phyloP scores from a whole-genome alignment of 2,888 invertebrate species.

The Lasioglossum pauxillum region DNA sequence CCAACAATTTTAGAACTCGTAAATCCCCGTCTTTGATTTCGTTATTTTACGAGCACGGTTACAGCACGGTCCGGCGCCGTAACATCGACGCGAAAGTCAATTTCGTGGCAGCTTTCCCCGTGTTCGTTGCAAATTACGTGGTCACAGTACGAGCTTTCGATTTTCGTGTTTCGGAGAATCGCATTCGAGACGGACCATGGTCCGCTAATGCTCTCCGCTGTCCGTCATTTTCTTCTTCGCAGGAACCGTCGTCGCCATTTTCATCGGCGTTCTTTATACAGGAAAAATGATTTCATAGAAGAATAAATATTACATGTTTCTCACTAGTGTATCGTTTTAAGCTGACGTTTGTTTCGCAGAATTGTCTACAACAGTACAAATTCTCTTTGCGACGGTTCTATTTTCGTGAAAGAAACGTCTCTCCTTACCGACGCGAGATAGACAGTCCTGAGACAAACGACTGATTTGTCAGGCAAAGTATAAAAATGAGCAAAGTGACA shows the following conservation, averaged over 20 bases:
- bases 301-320: neutral
- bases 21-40: slow-evolving; percentile 65
- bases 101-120: neutral
- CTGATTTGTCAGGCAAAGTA: neutral
- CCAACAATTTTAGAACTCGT: slow-evolving; percentile 66
- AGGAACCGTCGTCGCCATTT: neutral
- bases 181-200: neutral
- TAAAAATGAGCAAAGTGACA: neutral
- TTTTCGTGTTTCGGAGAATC: neutral
- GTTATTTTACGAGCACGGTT: slow-evolving; percentile 59
- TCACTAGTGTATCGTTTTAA: neutral
- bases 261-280: neutral
- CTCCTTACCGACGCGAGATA: neutral
- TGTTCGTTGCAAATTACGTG: neutral
- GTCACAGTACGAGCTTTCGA: neutral
- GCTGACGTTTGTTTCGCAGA: neutral
- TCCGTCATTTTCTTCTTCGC: neutral
- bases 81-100: slow-evolving; percentile 26
- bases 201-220: neutral
- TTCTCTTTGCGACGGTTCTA: neutral
- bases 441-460: slow-evolving; percentile 1
- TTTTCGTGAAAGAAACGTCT: neutral
- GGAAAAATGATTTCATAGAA: neutral
- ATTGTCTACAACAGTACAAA: neutral
- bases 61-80: neutral